These are phyloP conservation scores for Copidosoma aretas DNA, from an alignment of 2,888 invertebrate species.

Conservation along the genomic window DNA sequence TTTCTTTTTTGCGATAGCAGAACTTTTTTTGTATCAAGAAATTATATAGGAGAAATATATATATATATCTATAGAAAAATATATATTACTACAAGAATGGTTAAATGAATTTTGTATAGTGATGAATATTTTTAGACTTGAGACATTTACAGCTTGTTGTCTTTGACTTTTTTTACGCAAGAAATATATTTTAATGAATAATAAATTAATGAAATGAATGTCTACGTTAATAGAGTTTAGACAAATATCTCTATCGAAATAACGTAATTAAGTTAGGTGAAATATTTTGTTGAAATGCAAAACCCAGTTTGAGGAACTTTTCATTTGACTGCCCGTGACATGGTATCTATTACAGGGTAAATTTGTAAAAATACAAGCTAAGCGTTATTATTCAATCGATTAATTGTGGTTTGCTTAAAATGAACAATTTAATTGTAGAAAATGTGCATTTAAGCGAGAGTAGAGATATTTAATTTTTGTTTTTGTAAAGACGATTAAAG, in stretches of 20 bases:
- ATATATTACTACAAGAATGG: too few relatives aligned
- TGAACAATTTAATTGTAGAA: constrained; percentile 25
- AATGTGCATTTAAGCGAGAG: constrained; percentile 27
- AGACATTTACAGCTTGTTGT: too few relatives aligned
- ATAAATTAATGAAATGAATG: not conserved
- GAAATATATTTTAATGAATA: too few relatives aligned
- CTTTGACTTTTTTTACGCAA: too few relatives aligned
- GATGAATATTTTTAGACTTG: too few relatives aligned
- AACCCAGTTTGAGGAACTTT: too few relatives aligned
- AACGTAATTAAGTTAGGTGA: constrained; percentile 52
- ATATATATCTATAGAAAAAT: too few relatives aligned
- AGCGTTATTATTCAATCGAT: constrained; percentile 31
- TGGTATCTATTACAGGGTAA: constrained; percentile 44
- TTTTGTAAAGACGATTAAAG: constrained; percentile 30
- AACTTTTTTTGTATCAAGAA: too few relatives aligned
- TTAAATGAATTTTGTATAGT: too few relatives aligned
- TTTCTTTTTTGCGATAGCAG: too few relatives aligned
- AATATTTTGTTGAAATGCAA: constrained; percentile 46
- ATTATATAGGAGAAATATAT: too few relatives aligned
- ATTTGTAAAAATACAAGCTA: constrained; percentile 36
- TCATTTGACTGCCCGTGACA: not conserved
- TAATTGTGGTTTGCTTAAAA: constrained; percentile 14
- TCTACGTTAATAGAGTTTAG: not conserved
- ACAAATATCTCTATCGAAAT: constrained; percentile 2
- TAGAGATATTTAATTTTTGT: constrained; percentile 31